Conservation (phyloP, 92 coral and sea anemone species). For the Porites cylindrica region DNA sequence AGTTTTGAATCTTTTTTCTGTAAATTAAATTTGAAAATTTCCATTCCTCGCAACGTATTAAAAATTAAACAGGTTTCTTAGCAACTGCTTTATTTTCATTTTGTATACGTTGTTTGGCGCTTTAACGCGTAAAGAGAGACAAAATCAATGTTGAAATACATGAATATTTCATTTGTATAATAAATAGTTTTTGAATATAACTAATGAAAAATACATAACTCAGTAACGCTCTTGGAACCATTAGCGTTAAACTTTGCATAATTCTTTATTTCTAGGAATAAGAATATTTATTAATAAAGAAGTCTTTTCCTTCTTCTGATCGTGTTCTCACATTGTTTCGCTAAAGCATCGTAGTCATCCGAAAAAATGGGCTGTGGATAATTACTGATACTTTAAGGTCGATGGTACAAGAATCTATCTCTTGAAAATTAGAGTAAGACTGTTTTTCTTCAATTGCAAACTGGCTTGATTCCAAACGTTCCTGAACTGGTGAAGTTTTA, state of each 20-base stretch:
- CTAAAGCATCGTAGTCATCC: no score
- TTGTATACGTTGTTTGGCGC: not conserved
- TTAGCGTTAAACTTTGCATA: not conserved
- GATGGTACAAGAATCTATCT: no score
- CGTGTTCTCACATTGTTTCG: no score
- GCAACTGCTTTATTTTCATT: not conserved
- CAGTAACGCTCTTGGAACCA: no score
- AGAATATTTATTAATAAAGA: not conserved
- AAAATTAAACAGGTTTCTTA: not conserved
- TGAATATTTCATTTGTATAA: not conserved
- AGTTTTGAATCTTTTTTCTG: not conserved
- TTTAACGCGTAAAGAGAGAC: not conserved
- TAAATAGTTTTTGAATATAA: no score
- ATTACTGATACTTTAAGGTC: no score
- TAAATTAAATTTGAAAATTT: not conserved
- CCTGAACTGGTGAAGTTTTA: no score
- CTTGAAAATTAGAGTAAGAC: no score
- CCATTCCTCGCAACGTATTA: not conserved
- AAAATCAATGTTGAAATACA: not conserved
- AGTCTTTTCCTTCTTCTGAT: not conserved
- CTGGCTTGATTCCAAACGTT: no score
- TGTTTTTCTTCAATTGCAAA: no score
- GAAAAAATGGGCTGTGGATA: no score
- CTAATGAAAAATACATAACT: no score
- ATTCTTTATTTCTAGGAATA: not conserved